Percentiles rank a stretch among this genome's conserved stretches.
These are phyloP conservation scores for Eumerus sabulonum DNA, from an alignment of 2,888 invertebrate species.

Conservation along the genomic window DNA sequence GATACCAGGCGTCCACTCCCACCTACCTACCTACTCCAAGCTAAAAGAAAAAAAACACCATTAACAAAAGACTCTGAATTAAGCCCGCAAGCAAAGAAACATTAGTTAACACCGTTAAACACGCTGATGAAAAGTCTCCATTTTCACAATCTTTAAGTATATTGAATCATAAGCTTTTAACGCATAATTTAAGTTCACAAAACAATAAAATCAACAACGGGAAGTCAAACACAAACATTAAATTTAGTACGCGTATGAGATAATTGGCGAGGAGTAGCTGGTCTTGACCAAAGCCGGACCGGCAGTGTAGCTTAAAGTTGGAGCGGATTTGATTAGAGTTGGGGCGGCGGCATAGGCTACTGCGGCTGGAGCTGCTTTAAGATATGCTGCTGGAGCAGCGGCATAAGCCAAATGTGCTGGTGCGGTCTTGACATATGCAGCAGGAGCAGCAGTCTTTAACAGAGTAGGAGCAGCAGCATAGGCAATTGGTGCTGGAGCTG, in stretches of 20 bases:
- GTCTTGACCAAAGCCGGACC: constrained; percentile 73
- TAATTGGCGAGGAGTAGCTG: constrained; percentile 75
- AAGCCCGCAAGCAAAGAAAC: too few relatives aligned
- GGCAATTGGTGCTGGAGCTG: constrained; percentile 19
- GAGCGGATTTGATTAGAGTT: constrained; percentile 20
- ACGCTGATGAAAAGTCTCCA: not conserved
- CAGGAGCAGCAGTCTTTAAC: constrained; percentile 13
- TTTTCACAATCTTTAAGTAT: not conserved
- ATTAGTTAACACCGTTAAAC: too few relatives aligned
- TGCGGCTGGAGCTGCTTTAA: constrained; percentile 33
- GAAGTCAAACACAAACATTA: constrained; percentile 4
- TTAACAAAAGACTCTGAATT: too few relatives aligned
- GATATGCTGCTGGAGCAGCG: not conserved
- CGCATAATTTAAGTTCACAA: constrained; percentile 11
- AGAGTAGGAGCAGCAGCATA: constrained; percentile 24
- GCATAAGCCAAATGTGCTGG: constrained; percentile 3
- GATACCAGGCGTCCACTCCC: too few relatives aligned
- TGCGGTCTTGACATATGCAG: not conserved
- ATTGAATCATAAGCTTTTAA: not conserved
- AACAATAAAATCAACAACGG: not conserved
- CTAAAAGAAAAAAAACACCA: too few relatives aligned
- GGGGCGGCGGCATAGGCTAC: constrained; percentile 39
- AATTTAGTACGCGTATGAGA: constrained; percentile 75
- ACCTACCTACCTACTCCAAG: too few relatives aligned
- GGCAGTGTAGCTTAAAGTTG: not conserved